Percentiles rank a stretch among this genome's conserved stretches.
phyloP scores from a whole-genome alignment of 2,797 vertebrate genomes.

The Semaprochilodus insignis region DNA sequence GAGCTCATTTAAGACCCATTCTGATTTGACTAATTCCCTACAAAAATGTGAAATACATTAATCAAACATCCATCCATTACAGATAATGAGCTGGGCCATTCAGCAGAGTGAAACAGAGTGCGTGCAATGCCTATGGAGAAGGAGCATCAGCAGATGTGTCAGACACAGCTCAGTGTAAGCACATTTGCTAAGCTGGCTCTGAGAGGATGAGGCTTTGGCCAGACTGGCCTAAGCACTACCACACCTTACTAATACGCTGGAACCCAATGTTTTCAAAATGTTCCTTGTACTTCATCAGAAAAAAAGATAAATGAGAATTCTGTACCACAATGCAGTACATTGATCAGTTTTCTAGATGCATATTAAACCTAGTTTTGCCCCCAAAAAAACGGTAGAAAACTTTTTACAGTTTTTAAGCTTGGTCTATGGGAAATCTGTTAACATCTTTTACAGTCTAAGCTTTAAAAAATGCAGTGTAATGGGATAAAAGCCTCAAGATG shows the following conservation, averaged over 20 bases:
- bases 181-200: conserved; percentile 41
- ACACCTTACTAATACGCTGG: not conserved
- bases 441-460: no score
- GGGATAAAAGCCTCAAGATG: no score
- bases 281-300: not conserved
- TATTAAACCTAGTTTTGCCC: not conserved
- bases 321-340: not conserved
- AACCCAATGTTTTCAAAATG: not conserved
- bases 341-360: not conserved
- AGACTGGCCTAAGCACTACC: conserved; percentile 9
- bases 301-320: not conserved
- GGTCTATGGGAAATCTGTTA: no score
- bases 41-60: not conserved
- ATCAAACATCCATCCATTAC: not conserved
- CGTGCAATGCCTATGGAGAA: not conserved
- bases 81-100: not conserved
- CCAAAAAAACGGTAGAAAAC: not conserved
- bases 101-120: not conserved
- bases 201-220: conserved; percentile 37
- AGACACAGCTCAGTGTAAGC: conserved; percentile 39
- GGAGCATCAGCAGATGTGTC: conserved; percentile 16
- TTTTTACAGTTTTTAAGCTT: not conserved
- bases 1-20: no score
- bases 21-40: not conserved
- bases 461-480: no score